These are phyloP conservation scores for Umimayanthus kanabou DNA, from an alignment of 92 coral and sea anemone genomes.

Conservation along the genomic window DNA sequence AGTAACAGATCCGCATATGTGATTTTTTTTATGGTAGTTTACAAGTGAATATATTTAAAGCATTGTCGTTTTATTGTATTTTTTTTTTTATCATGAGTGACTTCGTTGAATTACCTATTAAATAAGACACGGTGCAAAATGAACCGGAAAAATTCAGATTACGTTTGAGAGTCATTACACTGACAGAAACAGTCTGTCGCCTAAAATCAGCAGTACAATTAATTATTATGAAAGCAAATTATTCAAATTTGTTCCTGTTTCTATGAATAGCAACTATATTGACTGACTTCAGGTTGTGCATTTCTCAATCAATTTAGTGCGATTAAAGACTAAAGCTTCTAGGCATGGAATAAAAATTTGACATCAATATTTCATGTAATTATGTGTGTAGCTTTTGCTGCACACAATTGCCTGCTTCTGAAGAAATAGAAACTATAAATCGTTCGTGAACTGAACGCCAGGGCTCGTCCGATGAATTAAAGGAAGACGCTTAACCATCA, in stretches of 20 bases:
- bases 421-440: background rate
- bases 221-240: background rate
- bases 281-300: background rate
- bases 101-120: background rate
- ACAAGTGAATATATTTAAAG: background rate
- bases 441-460: background rate
- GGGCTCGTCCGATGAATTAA: background rate
- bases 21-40: background rate
- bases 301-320: conserved; percentile 29
- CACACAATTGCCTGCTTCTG: background rate
- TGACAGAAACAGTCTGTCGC: background rate
- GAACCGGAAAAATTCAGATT: background rate
- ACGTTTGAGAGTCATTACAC: background rate
- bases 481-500: background rate
- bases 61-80: background rate
- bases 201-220: background rate
- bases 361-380: background rate
- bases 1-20: background rate
- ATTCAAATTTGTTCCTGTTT: background rate
- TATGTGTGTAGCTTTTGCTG: background rate
- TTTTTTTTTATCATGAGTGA: background rate
- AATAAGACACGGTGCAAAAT: background rate
- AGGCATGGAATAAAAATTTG: background rate
- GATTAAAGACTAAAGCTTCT: conserved; percentile 11
- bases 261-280: conserved; percentile 8